Base-by-base conservation (phyloP, 2,113 vertebrate species). In the Heterocephalus glaber region DNA sequence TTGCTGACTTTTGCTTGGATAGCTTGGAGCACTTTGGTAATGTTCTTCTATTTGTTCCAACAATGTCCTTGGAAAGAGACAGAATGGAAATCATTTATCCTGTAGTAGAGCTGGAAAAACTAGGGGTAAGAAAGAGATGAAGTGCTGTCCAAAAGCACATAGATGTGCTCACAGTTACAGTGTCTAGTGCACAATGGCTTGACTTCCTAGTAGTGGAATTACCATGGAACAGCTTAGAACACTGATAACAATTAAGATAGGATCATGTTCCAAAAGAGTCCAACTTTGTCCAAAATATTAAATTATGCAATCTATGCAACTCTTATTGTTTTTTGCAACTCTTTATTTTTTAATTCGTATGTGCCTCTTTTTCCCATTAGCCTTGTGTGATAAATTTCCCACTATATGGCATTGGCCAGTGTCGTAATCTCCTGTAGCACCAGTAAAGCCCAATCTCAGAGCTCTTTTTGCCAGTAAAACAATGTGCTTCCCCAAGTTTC, bases 231-330 rank as follows among this genome's bases (percentile, higher is more conserved):
- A 90, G 16, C 60, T 87, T 96, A 95, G 87, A 88, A 66, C 30
- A 89, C 11, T 41, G 61, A 91, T 35, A 95, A 26, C 35, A 86
- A 76, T 82, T 77, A 49, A 33, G 56, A 74, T 5, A 86, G 30
- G 41, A 84, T 84, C 38, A 68, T 49, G 72, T 87, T 93, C 81
- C 41, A 77, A 63, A 81, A 89, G 56, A 89, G 80, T 68, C 47
- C 17, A 38, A 68, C 24, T 95, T 85, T 87, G 72, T 89, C 66
- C n/a, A 83, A 79, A 91, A 84, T 61, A 70, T 95, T 65, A 61
- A 96, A 95, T 24, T 92, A 84, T 93, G n/a, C 76, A 86, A 54
- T 95, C 88, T 63, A 88, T 87, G 90, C 35, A 94, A 60, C 61
- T 77, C 52, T 96, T 90, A n/a, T n/a, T n/a, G n/a, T n/a, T n/a